Evolutionary conservation across 2,797 vertebrate species (phyloP), one percentile per base, ranked within the genome.

Genomic region (Coreius guichenoti): DNA sequence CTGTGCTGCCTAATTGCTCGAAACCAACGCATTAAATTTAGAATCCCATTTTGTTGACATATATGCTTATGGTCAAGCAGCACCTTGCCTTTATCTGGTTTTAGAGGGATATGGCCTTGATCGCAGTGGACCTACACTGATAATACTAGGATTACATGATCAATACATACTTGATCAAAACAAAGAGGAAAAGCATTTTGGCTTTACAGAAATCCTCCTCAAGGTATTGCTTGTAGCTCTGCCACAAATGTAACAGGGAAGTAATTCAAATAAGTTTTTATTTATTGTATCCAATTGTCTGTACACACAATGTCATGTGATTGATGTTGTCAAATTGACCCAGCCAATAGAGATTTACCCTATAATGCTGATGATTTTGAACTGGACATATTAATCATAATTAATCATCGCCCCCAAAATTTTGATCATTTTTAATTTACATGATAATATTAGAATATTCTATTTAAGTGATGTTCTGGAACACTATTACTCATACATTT

Each of bases 141-240:
- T 92, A 92, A 92, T 88, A 89, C 88, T 87, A 83, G 89, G 92
- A 94, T 93, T 90, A 93, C 89, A 86, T 78, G 87, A 92, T 93
- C 87, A 92, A 90, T 92, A 86, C 80, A 58, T 31, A 65, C 80
- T 78, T 70, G 69, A 69, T 73, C 33, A 73, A 70, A 45, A 77
- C 47, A 45, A 4, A 29, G 54, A 31, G 29, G 17, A 54, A 83
- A 68, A 29, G 45, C 33, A 19, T 76, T 68, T 68, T 68, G 82
- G 73, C 73, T 83, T 84, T 83, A 26, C 45, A 76, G n/a, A 76
- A 67, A 67, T 67, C 61, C 61, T 33, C 7, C 78, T 49, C 3
- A 67, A 33, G 78, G 61, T 31, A 67, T 80, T 33, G 61, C 9
- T 17, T 80, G 76, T 79, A 45, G 16, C 16, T 45, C 16, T 0